Evolutionary conservation across 2,888 invertebrate species (phyloP).

Genomic region (Drosophila rellima): DNA sequence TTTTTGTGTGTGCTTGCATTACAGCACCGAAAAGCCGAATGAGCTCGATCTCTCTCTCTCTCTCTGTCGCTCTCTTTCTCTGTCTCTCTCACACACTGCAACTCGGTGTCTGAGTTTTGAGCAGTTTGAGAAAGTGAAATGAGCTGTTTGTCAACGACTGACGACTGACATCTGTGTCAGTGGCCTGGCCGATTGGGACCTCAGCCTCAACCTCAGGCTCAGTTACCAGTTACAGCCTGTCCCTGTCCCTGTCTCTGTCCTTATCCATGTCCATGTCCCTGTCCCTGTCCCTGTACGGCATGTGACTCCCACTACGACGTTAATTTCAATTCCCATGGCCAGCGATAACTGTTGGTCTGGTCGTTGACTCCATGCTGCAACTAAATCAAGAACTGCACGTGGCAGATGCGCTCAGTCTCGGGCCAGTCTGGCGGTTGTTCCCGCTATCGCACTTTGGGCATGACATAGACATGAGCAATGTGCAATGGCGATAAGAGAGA

Average conservation of each 20-base stretch:
- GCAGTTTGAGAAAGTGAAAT: constrained; percentile 72
- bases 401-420: constrained; percentile 67
- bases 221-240: neutral
- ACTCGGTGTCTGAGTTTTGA: constrained; percentile 35
- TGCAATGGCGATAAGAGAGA: constrained; percentile 73
- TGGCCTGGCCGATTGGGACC: constrained; percentile 28
- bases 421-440: constrained; percentile 40
- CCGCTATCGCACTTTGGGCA: constrained; percentile 65
- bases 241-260: neutral
- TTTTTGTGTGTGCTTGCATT: constrained; percentile 50
- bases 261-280: neutral
- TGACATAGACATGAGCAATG: constrained; percentile 75
- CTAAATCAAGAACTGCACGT: constrained; percentile 78
- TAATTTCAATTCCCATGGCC: constrained; percentile 72
- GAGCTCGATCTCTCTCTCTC: neutral
- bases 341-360: constrained; percentile 52
- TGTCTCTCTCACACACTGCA: neutral
- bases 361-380: constrained; percentile 67
- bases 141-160: constrained; percentile 61
- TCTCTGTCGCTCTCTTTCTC: neutral
- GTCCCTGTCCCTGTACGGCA: neutral
- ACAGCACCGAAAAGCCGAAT: constrained; percentile 16
- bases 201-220: neutral
- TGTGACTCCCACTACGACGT: constrained; percentile 55
- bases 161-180: constrained; percentile 54